These are phyloP conservation scores for Tribolium castaneum DNA, from an alignment of 1,140 invertebrate genomes.

Conservation along the genomic window DNA sequence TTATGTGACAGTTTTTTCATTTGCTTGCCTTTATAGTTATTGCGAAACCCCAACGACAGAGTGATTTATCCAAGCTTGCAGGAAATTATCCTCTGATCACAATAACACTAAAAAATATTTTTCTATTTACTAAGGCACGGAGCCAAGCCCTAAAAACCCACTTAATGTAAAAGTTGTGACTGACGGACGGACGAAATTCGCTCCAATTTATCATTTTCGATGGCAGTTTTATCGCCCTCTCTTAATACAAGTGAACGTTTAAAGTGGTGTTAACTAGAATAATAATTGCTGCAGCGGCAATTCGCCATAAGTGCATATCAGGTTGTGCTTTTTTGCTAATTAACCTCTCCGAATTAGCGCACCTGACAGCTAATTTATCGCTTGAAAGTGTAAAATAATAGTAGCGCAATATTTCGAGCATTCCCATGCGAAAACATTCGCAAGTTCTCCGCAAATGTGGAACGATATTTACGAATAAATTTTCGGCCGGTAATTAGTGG, in stretches of 20 bases:
- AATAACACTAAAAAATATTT: too few species aligned
- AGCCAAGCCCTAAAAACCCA: too few species aligned
- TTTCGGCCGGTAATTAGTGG: not conserved
- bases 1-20: too few species aligned
- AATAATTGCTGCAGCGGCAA: not conserved
- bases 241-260: not conserved
- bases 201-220: not conserved
- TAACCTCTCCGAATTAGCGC: not conserved
- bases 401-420: not conserved
- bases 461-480: not conserved
- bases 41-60: too few species aligned
- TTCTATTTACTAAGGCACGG: too few species aligned
- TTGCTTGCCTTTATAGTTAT: too few species aligned
- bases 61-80: too few species aligned
- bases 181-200: not conserved
- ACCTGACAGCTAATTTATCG: constrained; percentile 15
- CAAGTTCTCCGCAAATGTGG: constrained; percentile 1
- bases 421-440: not conserved
- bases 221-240: not conserved
- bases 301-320: constrained; percentile 8
- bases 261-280: not conserved
- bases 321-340: constrained; percentile 7
- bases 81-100: too few species aligned
- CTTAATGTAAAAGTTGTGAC: too few species aligned
- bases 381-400: constrained; percentile 3